Conservation (phyloP, 2,888 invertebrate species). For the Dryobotodes eremita region DNA sequence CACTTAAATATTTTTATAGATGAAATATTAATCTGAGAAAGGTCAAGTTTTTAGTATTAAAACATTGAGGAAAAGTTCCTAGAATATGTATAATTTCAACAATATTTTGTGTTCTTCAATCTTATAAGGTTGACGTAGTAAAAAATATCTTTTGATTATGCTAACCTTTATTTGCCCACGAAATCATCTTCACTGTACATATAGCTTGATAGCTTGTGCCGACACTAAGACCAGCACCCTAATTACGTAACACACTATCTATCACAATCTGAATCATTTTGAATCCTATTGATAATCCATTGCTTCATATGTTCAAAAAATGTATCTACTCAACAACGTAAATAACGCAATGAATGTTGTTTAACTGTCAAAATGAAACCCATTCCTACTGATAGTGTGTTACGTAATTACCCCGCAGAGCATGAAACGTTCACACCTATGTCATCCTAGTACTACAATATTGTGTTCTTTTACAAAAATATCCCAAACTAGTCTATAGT, state of each 20-base stretch:
- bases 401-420: too few species aligned
- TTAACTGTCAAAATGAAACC: too few species aligned
- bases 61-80: neutral
- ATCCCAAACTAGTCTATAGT: conserved; percentile 7
- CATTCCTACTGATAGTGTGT: too few species aligned
- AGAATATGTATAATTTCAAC: neutral
- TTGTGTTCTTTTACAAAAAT: conserved; percentile 3
- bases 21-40: neutral
- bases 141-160: neutral
- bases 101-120: neutral
- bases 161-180: neutral
- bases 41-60: neutral
- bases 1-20: neutral
- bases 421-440: neutral
- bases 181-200: neutral
- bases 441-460: conserved; percentile 1
- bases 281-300: too few species aligned
- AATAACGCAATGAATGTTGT: too few species aligned
- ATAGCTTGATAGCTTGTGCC: neutral
- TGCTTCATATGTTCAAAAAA: too few species aligned
- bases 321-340: too few species aligned
- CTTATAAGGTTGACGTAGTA: neutral
- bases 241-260: too few species aligned
- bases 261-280: too few species aligned
- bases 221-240: neutral